Percentiles rank a stretch among this genome's conserved stretches.
Conservation (phyloP, 2,797 vertebrate species). For the Mormyrus proboscirostris region DNA sequence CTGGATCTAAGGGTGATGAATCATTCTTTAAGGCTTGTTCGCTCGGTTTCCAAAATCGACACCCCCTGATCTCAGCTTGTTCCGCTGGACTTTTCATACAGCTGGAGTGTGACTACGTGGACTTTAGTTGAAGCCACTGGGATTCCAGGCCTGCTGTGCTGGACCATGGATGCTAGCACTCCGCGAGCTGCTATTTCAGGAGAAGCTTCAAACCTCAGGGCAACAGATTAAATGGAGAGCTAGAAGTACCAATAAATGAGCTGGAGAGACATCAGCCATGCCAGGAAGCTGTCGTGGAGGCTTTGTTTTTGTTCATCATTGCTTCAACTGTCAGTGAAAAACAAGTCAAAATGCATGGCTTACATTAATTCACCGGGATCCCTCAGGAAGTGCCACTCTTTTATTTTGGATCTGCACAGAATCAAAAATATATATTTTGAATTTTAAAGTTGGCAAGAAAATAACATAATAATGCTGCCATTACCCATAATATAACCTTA, state of each 20-base stretch:
- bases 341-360: no score
- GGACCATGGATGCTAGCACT: neutral
- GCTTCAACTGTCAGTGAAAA: neutral
- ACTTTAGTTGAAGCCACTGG: neutral
- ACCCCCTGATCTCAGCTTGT: neutral
- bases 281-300: neutral
- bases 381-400: neutral
- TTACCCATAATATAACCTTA: neutral
- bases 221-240: neutral
- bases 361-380: neutral
- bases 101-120: neutral
- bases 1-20: neutral
- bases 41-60: neutral
- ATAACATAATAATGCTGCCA: neutral
- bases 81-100: neutral
- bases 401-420: neutral
- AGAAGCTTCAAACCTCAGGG: neutral
- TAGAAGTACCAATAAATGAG: neutral
- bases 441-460: neutral
- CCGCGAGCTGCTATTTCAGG: neutral
- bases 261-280: neutral
- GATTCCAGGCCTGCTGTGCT: neutral
- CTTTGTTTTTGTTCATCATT: neutral
- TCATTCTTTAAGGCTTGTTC: neutral
- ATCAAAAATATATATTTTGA: neutral